Conservation (phyloP, 2,888 invertebrate species). For the Idaea straminata region DNA sequence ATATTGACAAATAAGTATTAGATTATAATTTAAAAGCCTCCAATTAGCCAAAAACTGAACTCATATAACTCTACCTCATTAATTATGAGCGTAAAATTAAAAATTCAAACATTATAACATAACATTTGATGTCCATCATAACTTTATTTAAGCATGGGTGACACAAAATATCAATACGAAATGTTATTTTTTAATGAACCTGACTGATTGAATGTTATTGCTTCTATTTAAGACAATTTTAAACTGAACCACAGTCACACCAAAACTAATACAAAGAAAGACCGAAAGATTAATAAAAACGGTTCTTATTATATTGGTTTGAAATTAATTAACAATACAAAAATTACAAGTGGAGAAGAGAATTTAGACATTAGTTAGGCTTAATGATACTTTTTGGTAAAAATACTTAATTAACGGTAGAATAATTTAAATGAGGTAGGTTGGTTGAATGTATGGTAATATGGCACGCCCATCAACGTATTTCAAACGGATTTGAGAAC, state of each 20-base stretch:
- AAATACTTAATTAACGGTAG: conserved; percentile 3
- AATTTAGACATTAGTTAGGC: conserved; percentile 19
- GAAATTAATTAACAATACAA: conserved; percentile 16
- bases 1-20: no score
- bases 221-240: conserved; percentile 30
- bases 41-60: neutral
- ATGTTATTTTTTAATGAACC: conserved; percentile 47
- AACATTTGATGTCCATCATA: conserved; percentile 49
- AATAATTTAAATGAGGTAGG: conserved; percentile 2
- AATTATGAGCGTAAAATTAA: conserved; percentile 40
- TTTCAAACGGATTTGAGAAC: neutral
- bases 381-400: neutral
- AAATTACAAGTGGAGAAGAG: conserved; percentile 16
- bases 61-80: conserved; percentile 28
- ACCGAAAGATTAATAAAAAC: conserved; percentile 7
- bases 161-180: conserved; percentile 37
- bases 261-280: conserved; percentile 3
- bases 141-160: conserved; percentile 40
- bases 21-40: neutral
- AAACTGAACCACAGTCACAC: conserved; percentile 31
- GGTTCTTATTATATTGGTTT: conserved; percentile 19
- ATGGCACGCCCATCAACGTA: neutral
- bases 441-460: neutral
- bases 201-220: conserved; percentile 53
- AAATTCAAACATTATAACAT: conserved; percentile 46